phyloP scores from a whole-genome alignment of 2,888 invertebrate genomes.

The Chrysodeixis includens region DNA sequence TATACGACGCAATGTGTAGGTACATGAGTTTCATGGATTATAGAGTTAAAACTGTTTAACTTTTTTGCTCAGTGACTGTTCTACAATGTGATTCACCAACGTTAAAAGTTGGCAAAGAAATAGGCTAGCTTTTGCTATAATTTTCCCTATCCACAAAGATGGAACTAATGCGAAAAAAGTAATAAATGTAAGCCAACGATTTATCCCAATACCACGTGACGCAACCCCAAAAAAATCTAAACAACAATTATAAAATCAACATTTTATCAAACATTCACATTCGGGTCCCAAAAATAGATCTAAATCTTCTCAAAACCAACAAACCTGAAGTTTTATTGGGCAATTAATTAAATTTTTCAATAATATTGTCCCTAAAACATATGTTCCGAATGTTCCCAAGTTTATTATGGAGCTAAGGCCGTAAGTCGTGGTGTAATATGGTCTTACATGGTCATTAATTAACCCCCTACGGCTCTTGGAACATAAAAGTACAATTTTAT shows the following conservation, averaged over 20 bases:
- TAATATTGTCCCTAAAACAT: slow-evolving; percentile 81
- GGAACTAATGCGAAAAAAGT: neutral
- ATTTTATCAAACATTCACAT: slow-evolving; percentile 18
- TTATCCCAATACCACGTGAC: neutral
- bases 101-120: no score
- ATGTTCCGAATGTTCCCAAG: slow-evolving; percentile 75
- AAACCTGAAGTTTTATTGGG: slow-evolving; percentile 64
- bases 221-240: neutral
- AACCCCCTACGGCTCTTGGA: slow-evolving; percentile 71
- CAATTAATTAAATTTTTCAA: slow-evolving; percentile 78
- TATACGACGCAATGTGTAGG: no score
- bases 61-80: no score
- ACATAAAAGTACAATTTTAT: slow-evolving; percentile 79
- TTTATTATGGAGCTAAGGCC: slow-evolving; percentile 72
- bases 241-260: slow-evolving; percentile 9
- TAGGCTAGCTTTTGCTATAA: no score
- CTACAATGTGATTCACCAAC: no score
- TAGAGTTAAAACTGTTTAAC: no score
- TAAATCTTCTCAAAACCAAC: slow-evolving; percentile 59
- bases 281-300: slow-evolving; percentile 40
- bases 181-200: neutral
- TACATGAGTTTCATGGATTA: no score
- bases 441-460: slow-evolving; percentile 81
- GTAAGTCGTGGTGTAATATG: slow-evolving; percentile 80
- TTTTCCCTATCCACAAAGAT: neutral